phyloP scores from a whole-genome alignment of 2,113 vertebrate species.

The Scolopax mira region DNA sequence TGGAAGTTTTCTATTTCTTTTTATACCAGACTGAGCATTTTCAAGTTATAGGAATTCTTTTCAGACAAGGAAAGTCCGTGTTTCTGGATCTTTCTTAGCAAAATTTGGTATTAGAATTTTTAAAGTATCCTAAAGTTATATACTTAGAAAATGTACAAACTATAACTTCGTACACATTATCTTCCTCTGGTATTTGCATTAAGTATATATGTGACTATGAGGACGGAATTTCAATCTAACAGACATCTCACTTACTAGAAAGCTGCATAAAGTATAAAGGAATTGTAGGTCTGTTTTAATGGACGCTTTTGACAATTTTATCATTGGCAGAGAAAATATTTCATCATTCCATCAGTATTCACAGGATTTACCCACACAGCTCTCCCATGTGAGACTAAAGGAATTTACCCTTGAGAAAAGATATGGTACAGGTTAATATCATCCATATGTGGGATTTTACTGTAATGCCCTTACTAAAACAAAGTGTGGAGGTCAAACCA shows the following conservation, averaged over 20 bases:
- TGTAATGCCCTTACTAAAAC: background rate
- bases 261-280: background rate
- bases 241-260: background rate
- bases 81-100: background rate
- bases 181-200: background rate
- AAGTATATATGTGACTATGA: background rate
- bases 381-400: background rate
- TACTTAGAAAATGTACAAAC: background rate
- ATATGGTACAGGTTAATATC: background rate
- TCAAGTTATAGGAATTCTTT: background rate
- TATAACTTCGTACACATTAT: background rate
- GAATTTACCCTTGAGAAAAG: background rate
- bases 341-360: background rate
- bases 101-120: background rate
- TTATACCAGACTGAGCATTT: background rate
- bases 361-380: background rate
- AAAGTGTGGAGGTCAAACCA: background rate
- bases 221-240: background rate
- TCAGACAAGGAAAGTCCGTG: background rate
- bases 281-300: background rate
- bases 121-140: background rate
- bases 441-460: background rate
- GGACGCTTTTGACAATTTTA: background rate
- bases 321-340: background rate
- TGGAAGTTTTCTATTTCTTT: background rate